Base-by-base conservation (phyloP, 2,113 vertebrate genomes). In the Phaethornis superciliosus region DNA sequence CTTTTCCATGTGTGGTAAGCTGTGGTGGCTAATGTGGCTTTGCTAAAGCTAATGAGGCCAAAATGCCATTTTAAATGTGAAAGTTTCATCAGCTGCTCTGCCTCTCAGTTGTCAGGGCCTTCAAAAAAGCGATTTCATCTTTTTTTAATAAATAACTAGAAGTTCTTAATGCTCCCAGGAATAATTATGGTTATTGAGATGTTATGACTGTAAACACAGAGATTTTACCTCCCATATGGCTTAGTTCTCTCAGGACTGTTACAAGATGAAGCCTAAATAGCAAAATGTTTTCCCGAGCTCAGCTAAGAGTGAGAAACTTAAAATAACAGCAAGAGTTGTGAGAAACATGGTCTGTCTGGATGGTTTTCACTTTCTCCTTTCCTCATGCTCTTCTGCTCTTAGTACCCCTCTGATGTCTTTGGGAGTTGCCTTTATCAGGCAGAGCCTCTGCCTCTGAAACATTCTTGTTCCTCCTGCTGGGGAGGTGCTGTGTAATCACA, bases 21-120 rank as follows among this genome's bases (percentile, higher is more conserved):
- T 91, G 77, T 35, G 27, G 62, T 64, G 58, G 62, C 58, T 93
- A 82, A 93, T 85, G 85, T 75, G 91, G 65, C 70, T 85, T 91
- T 94, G 79, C 87, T 40, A 32, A 76, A 88, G 62, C 44, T 85
- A 89, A 94, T 80, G 85, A 87, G 78, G 88, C 74, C 67, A 94
- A 85, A 93, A 85, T 64, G 22, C 75, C 70, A 49, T 82, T 85
- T 90, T 40, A 72, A 76, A 79, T 52, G 35, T 1, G 4, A 22
- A 71, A 64, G 23, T 71, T 91, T 46, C 82, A 58, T 95, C 70
- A 64, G 91, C 74, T 89, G 28, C 75, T 91, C 49, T 88, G 64
- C 40, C n/a, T 89, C 35, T 92, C 30, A 15, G 3, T 88, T 90
- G 51, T 74, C 76, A 83, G 52, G 37, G 76, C 64, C 55, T 77